Base-by-base conservation (phyloP, 92 coral and sea anemone species). In the Porites lobata region DNA sequence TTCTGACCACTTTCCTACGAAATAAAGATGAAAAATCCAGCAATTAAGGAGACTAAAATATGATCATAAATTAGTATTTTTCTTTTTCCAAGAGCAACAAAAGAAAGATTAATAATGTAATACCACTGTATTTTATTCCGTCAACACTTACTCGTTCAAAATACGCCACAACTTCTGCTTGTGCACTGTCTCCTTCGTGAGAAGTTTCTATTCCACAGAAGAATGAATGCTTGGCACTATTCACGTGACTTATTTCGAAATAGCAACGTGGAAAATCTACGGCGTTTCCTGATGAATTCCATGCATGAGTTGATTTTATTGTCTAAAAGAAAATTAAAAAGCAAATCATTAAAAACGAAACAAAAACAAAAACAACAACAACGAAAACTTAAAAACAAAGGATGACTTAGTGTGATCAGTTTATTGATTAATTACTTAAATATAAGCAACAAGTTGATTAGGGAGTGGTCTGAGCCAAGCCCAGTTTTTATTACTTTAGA, bases 181-280 rank as follows among this genome's bases (percentile, higher is more conserved):
- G 54, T n/a, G 85, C 85, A 9, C n/a, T 18, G 65, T 81, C 85
- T 15, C 56, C 11, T 68, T 69, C 85, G 9, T 81, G 85, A 6
- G 85, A 81, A 18, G 77, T 68, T 54, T 75, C 69, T 53, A 81
- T 81, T 54, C 29, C 76, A 69, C 76, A 81, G 76, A 81, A 81
- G 59, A 32, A 81, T 10, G 85, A 53, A 15, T 69, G 68, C 56
- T 81, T 81, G 6, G 85, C n/a, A 53, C 24, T 81, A 56, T 53
- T 24, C 47, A 68, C 77, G 66, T 81, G 85, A 9, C 14, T 69
- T 76, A 81, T 68, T 12, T 51, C 29, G 13, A 81, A 67, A 68
- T 53, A 53, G 85, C 85, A 81, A 19, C 76, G 13, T 14, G 85
- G 57, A 67, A 81, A 81, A 15, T 69, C 85, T 29, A 18, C 69